Base-by-base conservation (phyloP, 2,797 vertebrate species). In the Takifugu rubripes region DNA sequence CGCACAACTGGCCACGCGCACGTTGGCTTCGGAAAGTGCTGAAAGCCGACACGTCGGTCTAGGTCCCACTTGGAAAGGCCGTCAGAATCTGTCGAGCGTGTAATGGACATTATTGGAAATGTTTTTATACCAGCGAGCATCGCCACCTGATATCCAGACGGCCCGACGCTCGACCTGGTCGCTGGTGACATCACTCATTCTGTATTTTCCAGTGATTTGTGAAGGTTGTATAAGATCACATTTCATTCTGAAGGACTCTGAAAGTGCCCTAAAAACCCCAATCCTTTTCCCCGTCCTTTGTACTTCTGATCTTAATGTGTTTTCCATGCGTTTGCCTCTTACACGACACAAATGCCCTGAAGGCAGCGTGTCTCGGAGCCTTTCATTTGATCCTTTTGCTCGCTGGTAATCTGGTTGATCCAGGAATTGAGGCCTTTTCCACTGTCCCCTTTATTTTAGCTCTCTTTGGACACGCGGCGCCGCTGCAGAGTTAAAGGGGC, bases 401-500 rank as follows among this genome's bases (percentile, higher is more conserved):
- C 49, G 55, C 61, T 65, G 5, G 53, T 64, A 68, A 77, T 73
- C 63, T 70, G 55, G 56, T 58, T 68, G 70, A 79, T 79, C 61
- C 47, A 48, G 45, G 59, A 78, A 59, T 79, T 36, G 67, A 16
- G 10, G 9, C 33, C 55, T 79, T 15, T 81, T 83, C 78, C 73
- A 72, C 64, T 73, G 64, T 70, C 72, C 54, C 31, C 7, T 33
- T 33, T 9, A 33, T 33, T 9, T 10, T 10, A 33, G 31, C 8
- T 33, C 10, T 33, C 44, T 62, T 75, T 78, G 66, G 69, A 72
- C 53, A 59, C 17, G 3, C 29, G 9, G 5, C 29, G 6, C 29
- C 31, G 79, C 53, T 24, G 25, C 62, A 50, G 69, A 74, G 78
- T 62, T 48, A 56, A 44, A 54, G 12, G 5, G 12, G 15, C 45